phyloP scores from a whole-genome alignment of 2,888 invertebrate species.

The Laothoe populi region DNA sequence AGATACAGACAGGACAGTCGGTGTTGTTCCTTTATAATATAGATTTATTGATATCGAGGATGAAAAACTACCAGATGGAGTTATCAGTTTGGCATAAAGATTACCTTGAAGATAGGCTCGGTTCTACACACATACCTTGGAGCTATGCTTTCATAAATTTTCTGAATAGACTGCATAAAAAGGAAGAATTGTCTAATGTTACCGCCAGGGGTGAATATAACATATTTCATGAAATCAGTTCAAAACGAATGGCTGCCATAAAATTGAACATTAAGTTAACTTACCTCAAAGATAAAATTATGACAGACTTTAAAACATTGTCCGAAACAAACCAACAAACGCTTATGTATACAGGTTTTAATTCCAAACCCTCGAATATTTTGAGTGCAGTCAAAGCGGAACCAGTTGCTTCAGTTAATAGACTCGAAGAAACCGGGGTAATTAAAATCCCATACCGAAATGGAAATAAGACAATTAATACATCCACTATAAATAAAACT shows the following conservation, averaged over 20 bases:
- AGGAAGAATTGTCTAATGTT: slow-evolving; percentile 41
- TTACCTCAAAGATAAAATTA: slow-evolving; percentile 48
- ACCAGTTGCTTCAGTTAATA: slow-evolving; percentile 23
- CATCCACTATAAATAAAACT: slow-evolving; percentile 22
- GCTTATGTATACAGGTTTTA: slow-evolving; percentile 35
- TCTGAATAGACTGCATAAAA: slow-evolving; percentile 46
- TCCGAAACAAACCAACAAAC: slow-evolving; percentile 37
- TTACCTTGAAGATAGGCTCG: slow-evolving; percentile 49
- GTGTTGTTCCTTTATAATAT: slow-evolving; percentile 51
- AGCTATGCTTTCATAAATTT: slow-evolving; percentile 54
- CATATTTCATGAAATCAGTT: slow-evolving; percentile 60
- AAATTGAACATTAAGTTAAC: slow-evolving; percentile 59
- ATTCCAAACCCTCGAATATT: slow-evolving; percentile 34
- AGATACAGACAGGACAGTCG: slow-evolving; percentile 49
- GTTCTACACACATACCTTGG: slow-evolving; percentile 64
- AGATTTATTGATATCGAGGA: slow-evolving; percentile 52
- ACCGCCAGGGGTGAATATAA: slow-evolving; percentile 50
- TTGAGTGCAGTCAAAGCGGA: slow-evolving; percentile 34
- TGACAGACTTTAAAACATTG: slow-evolving; percentile 37
- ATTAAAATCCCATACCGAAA: slow-evolving; percentile 53
- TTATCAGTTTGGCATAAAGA: slow-evolving; percentile 57
- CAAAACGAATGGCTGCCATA: slow-evolving; percentile 60
- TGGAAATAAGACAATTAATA: slow-evolving; percentile 33
- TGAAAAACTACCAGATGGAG: slow-evolving; percentile 64
- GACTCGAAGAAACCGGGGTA: slow-evolving; percentile 41